Conservation (phyloP, 2,797 vertebrate genomes). For the Otolemur crassicaudatus region DNA sequence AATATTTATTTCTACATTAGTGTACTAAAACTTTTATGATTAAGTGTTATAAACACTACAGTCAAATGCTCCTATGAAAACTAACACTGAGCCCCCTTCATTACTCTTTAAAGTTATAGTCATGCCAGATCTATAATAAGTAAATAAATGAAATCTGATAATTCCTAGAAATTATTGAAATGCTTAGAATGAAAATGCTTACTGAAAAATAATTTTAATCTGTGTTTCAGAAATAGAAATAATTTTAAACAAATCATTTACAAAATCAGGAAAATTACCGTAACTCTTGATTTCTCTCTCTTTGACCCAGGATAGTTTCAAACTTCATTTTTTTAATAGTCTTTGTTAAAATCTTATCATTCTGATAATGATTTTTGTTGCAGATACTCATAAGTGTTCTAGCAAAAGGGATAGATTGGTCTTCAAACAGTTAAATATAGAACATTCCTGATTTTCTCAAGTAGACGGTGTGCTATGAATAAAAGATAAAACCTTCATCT, state of each 20-base stretch:
- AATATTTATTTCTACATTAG: not conserved
- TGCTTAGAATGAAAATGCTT: not conserved
- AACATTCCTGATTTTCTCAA: conserved; percentile 20
- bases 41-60: not conserved
- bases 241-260: not conserved
- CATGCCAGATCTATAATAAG: not conserved
- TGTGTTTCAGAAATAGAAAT: not conserved
- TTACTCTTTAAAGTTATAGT: not conserved
- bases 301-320: not conserved
- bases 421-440: conserved; percentile 45
- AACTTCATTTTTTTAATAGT: not conserved
- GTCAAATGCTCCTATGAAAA: conserved; percentile 17
- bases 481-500: conserved; percentile 58
- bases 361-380: not conserved
- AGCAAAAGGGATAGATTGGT: not conserved
- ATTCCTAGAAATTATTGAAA: not conserved
- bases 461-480: conserved; percentile 40
- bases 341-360: not conserved
- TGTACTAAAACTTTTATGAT: not conserved
- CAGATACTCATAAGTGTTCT: not conserved
- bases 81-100: not conserved
- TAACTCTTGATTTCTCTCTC: not conserved
- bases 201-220: not conserved
- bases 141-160: conserved; percentile 8
- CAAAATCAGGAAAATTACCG: not conserved